Percentiles rank a stretch among this genome's conserved stretches.
Conservation (phyloP, 2,113 vertebrate species). For the Oncorhynchus tshawytscha region DNA sequence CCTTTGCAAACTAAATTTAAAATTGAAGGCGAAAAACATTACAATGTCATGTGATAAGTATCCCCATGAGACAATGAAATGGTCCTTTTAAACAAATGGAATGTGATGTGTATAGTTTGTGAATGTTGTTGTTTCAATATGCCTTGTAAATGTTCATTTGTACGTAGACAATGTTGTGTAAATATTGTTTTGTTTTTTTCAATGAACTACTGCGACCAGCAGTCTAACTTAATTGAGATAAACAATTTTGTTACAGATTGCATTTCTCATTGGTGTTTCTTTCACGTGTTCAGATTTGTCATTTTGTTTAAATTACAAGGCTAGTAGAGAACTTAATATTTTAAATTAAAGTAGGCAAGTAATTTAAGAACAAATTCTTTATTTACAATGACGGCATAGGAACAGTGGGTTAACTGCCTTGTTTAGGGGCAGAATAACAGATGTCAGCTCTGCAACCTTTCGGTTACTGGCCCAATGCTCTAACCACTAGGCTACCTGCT, state of each 20-base stretch:
- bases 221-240: constrained; percentile 89
- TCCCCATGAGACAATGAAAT: constrained; percentile 88
- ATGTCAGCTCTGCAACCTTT: background rate
- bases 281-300: background rate
- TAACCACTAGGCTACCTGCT: too few relatives aligned
- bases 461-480: too few relatives aligned
- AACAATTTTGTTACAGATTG: constrained; percentile 81
- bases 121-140: constrained; percentile 76
- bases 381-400: too few relatives aligned
- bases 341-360: too few relatives aligned
- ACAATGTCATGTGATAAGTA: constrained; percentile 72
- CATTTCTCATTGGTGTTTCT: constrained; percentile 55
- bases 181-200: constrained; percentile 72
- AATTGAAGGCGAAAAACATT: constrained; percentile 54
- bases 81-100: constrained; percentile 70
- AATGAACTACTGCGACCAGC: constrained; percentile 90
- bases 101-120: constrained; percentile 83
- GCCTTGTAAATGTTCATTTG: constrained; percentile 82
- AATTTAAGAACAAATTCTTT: too few relatives aligned
- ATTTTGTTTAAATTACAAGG: background rate
- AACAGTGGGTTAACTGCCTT: too few relatives aligned
- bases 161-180: constrained; percentile 80
- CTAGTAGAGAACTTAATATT: background rate
- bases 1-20: constrained; percentile 66
- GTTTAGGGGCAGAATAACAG: too few relatives aligned